phyloP scores from a whole-genome alignment of 2,113 vertebrate genomes.

The Bubalus kerabau region DNA sequence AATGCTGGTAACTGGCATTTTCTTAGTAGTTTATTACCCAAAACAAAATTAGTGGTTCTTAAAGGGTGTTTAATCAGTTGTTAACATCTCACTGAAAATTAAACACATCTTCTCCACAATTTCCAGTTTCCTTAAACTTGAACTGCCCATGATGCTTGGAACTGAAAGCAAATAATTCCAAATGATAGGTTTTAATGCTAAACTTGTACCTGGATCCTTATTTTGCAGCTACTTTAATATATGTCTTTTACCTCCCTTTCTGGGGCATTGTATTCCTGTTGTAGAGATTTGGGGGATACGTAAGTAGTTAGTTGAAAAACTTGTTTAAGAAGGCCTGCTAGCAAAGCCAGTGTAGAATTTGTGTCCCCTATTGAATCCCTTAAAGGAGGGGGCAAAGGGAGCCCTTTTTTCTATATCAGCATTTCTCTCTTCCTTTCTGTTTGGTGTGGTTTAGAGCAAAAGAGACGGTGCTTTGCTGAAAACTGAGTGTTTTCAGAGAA shows the following conservation, averaged over 20 bases:
- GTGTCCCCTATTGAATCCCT: not conserved
- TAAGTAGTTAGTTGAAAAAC: not conserved
- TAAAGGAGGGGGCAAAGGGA: not conserved
- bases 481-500: not conserved
- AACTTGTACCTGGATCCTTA: not conserved
- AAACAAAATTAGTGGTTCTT: not conserved
- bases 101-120: not conserved
- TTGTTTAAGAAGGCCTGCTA: not conserved
- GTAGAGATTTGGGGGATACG: not conserved
- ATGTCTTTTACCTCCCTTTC: not conserved
- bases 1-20: not conserved
- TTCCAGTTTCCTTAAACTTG: not conserved
- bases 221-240: constrained; percentile 10
- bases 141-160: not conserved
- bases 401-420: not conserved
- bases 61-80: not conserved
- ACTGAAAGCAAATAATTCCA: not conserved
- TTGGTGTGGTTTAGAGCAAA: not conserved
- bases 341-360: not conserved
- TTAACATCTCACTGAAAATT: not conserved
- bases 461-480: not conserved
- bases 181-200: not conserved
- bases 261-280: not conserved
- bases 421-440: not conserved
- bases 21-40: not conserved